Evolutionary conservation across 2,888 invertebrate species (phyloP).

Genomic region (Drosophila maculinotata): DNA sequence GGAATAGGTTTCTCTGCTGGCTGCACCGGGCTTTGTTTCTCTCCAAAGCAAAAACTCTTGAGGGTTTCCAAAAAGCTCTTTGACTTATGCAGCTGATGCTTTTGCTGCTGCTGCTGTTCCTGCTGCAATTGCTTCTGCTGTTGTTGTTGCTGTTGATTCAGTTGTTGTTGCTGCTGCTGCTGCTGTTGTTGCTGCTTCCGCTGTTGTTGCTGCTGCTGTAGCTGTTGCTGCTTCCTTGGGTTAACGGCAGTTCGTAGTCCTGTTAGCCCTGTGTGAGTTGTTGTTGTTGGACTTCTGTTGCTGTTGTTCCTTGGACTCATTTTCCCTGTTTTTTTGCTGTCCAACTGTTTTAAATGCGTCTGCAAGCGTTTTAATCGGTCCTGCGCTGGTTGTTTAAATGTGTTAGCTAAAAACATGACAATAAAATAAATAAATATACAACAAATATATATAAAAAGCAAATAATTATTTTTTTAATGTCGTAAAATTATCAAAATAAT

Average conservation of each 20-base stretch:
- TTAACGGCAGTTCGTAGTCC: too few relatives aligned
- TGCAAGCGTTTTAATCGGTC: slow-evolving; percentile 13
- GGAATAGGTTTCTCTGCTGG: background rate
- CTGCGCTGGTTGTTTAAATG: slow-evolving; percentile 6
- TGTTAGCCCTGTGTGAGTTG: background rate
- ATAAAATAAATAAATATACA: too few relatives aligned
- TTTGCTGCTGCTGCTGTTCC: background rate
- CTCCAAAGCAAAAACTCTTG: background rate
- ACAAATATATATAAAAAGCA: too few relatives aligned
- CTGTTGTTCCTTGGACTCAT: background rate
- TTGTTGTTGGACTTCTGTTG: too few relatives aligned
- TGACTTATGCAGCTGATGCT: too few relatives aligned
- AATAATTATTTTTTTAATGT: too few relatives aligned
- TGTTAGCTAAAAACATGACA: background rate
- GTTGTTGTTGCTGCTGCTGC: background rate
- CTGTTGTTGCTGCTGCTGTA: background rate
- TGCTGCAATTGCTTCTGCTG: background rate
- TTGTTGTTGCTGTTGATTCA: background rate
- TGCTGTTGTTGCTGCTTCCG: background rate
- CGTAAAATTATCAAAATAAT: too few relatives aligned
- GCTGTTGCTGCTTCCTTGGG: too few relatives aligned
- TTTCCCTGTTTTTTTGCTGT: background rate
- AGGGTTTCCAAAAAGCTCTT: background rate
- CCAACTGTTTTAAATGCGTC: background rate
- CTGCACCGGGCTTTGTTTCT: background rate